Base-by-base conservation (phyloP, 1,140 invertebrate species). In the Caenorhabditis inopinata region DNA sequence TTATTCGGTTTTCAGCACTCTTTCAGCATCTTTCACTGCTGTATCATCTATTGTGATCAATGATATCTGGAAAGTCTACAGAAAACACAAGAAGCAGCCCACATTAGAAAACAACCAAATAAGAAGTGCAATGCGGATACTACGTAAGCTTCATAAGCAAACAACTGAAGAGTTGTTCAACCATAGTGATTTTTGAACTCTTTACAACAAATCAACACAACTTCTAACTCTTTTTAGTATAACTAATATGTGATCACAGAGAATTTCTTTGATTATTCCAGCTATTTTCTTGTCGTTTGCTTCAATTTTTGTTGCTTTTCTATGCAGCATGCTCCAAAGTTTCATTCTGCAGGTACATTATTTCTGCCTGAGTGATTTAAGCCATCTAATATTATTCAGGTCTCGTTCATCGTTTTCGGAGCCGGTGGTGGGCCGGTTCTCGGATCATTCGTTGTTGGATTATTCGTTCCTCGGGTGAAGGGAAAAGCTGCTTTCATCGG, bases 341-440 rank as follows among this genome's bases (percentile, higher is more conserved):
- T 79, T 85, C 35, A 53, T 85, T 45, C 49, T 85, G 46, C 84
- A 85, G 76, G 83, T 85, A 48, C 2, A 21, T 35, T 42, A 9
- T 68, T 16, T 38, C 38, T 12, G 12, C 4, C 11, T 42, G 48
- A 46, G 2, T 3, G 5, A 18, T 1, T 18, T 62, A 38, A 29
- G 12, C 27, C 6, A 3, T 29, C 29, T 11, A 42, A 79, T 7
- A 5, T 5, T 42, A 83, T 75, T 16, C 47, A 85, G 85, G 76
- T 85, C 6, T 51, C 85, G 2, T 83, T 85, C 25, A 85, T 82
- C 1, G 84, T 86, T 29, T 85, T 85, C 38, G 85, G 85, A 11
- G 85, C 85, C 16, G 74, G 48, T 25, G 85, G 85, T n/a, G 85
- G 85, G 7, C 82, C 82, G 7, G 75, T 84, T 29, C 51, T 85